Evolutionary conservation across 2,797 vertebrate species (phyloP).

Genomic region (Mallotus villosus): DNA sequence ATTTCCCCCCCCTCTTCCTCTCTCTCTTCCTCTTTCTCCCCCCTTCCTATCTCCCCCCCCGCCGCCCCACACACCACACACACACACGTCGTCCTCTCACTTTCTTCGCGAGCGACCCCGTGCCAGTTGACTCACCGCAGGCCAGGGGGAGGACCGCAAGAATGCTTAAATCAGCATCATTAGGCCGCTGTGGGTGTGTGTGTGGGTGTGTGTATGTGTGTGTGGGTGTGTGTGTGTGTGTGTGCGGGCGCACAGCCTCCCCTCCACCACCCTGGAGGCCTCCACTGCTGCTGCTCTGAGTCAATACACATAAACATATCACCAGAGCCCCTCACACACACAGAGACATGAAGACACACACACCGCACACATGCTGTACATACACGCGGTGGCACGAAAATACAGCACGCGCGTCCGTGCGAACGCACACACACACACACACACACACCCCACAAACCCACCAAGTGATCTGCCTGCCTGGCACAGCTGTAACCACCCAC

Average conservation of each 20-base stretch:
- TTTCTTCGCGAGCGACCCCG: constrained; percentile 48
- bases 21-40: constrained; percentile 33
- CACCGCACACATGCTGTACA: neutral
- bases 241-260: constrained; percentile 76
- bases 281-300: constrained; percentile 42
- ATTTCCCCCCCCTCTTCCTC: constrained; percentile 29
- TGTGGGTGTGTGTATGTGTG: constrained; percentile 66
- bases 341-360: constrained; percentile 35
- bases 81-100: neutral
- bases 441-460: constrained; percentile 25
- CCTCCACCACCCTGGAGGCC: constrained; percentile 54
- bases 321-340: neutral
- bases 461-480: constrained; percentile 16
- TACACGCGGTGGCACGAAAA: too few species aligned
- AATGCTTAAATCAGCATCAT: constrained; percentile 78
- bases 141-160: constrained; percentile 73
- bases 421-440: neutral
- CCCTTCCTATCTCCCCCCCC: neutral
- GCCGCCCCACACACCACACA: neutral
- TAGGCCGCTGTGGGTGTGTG: constrained; percentile 53
- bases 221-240: constrained; percentile 67
- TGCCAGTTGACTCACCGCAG: constrained; percentile 75
- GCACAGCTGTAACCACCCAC: constrained; percentile 33
- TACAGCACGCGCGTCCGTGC: neutral
- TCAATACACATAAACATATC: constrained; percentile 16